Evolutionary conservation across 2,797 vertebrate genomes (phyloP).

Genomic region (Nannoperca australis): DNA sequence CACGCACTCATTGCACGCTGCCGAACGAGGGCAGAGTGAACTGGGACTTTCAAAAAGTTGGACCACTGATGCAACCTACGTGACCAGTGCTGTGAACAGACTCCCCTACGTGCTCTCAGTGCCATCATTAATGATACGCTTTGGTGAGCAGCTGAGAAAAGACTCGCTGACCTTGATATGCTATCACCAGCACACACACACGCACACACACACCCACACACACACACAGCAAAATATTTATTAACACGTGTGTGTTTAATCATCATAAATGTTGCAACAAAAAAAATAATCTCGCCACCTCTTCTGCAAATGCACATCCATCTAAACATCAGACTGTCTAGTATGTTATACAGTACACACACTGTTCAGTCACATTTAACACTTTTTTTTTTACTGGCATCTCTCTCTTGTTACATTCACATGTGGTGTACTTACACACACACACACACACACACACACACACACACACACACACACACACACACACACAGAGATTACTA

Average conservation of each 20-base stretch:
- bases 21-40: constrained; percentile 59
- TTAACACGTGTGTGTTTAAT: neutral
- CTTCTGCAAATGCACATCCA: neutral
- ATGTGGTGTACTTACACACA: neutral
- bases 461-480: too few relatives aligned
- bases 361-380: neutral
- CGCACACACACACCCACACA: neutral
- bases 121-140: constrained; percentile 62
- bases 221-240: constrained; percentile 40
- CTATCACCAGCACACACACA: constrained; percentile 19
- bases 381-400: neutral
- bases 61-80: constrained; percentile 73
- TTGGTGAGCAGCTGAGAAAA: constrained; percentile 76
- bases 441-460: neutral
- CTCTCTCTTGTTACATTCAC: neutral
- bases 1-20: constrained; percentile 44
- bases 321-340: neutral
- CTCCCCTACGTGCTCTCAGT: constrained; percentile 74
- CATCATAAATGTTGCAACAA: constrained; percentile 12
- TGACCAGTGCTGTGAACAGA: constrained; percentile 71
- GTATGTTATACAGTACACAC: neutral
- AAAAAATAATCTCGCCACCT: constrained; percentile 17
- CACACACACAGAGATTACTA: too few relatives aligned
- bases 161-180: constrained; percentile 61
- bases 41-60: constrained; percentile 65